These are phyloP conservation scores for Hymenochirus boettgeri DNA, from an alignment of 2,113 vertebrate genomes.

Conservation along the genomic window DNA sequence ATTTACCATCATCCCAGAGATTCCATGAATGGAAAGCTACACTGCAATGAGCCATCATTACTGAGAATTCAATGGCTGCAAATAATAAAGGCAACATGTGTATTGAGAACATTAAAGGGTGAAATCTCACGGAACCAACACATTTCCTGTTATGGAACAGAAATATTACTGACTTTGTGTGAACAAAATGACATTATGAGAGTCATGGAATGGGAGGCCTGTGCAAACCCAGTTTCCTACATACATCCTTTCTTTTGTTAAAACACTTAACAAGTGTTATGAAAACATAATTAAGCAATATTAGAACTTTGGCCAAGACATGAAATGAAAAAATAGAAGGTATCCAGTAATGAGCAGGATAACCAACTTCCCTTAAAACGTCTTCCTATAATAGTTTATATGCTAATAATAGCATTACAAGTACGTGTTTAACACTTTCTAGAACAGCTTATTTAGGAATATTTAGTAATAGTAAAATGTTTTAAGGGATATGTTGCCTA, in stretches of 20 bases:
- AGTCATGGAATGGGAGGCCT: conserved; percentile 18
- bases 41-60: no score
- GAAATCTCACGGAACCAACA: conserved; percentile 18
- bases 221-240: conserved; percentile 13
- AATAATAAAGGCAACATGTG: neutral
- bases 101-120: conserved; percentile 4
- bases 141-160: conserved; percentile 34
- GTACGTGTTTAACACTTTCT: no score
- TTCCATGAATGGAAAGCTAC: neutral
- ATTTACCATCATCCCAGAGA: neutral
- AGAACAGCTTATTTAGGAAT: no score
- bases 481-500: no score
- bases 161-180: conserved; percentile 19
- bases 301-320: neutral
- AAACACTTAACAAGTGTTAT: conserved; percentile 2
- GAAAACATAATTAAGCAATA: neutral
- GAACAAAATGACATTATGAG: conserved; percentile 16
- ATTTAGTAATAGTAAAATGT: no score
- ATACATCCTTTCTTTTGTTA: conserved; percentile 24
- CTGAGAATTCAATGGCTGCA: no score
- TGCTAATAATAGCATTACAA: no score
- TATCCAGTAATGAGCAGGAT: no score
- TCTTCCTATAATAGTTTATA: no score
- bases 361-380: no score
- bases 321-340: no score